phyloP scores from a whole-genome alignment of 37 sponge, comb jelly and placozoan genomes.

The Cliona cf. orientalis region DNA sequence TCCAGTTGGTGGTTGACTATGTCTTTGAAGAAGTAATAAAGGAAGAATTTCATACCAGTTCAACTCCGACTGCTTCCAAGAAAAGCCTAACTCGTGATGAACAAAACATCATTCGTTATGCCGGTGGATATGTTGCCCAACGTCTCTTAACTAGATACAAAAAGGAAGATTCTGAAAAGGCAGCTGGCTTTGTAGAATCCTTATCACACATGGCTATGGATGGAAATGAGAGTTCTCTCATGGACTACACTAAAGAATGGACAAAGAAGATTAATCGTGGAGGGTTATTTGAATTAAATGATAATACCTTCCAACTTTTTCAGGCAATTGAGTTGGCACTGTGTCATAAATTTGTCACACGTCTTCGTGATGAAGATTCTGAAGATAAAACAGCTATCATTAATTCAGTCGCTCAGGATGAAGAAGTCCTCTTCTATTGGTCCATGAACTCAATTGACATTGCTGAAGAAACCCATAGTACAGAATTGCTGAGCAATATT shows the following conservation, averaged over 20 bases:
- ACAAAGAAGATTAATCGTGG: conserved; percentile 25
- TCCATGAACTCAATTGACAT: too few species aligned
- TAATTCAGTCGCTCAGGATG: too few species aligned
- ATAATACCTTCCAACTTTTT: conserved; percentile 14
- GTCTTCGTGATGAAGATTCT: too few species aligned
- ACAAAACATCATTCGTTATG: conserved; percentile 24
- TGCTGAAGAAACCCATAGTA: too few species aligned
- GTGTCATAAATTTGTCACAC: too few species aligned
- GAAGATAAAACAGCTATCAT: too few species aligned
- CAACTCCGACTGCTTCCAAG: too few species aligned
- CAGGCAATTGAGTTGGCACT: conserved; percentile 13
- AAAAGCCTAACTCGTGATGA: conserved; percentile 23
- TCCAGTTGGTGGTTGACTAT: too few species aligned
- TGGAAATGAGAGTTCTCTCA: not conserved
- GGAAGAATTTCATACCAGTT: too few species aligned
- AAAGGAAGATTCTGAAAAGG: conserved; percentile 1
- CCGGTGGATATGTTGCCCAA: conserved; percentile 35
- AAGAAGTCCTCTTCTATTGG: too few species aligned
- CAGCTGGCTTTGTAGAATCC: conserved; percentile 19
- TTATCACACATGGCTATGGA: conserved; percentile 38
- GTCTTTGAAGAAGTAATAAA: too few species aligned
- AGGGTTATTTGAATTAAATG: conserved; percentile 49
- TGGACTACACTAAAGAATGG: conserved; percentile 39
- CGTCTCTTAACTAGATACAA: conserved; percentile 26
- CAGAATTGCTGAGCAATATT: too few species aligned